Percentiles rank a stretch among this genome's conserved stretches.
Conservation (phyloP, 2,888 invertebrate genomes). For the Tinea semifulvella region DNA sequence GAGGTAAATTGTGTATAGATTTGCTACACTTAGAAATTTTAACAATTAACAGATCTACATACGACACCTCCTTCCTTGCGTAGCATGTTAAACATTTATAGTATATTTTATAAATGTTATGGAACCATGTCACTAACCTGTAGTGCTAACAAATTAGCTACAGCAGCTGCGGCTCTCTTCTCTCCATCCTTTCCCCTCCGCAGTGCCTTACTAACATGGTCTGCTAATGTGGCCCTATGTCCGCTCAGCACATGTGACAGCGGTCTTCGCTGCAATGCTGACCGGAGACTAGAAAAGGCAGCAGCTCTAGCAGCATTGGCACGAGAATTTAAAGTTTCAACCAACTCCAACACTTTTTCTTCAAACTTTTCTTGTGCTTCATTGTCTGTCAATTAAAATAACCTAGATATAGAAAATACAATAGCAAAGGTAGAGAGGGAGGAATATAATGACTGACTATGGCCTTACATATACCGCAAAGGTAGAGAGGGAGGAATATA, state of each 20-base stretch:
- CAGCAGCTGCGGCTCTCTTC: slow-evolving; percentile 80
- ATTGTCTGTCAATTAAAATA: no score
- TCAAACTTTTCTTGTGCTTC: slow-evolving; percentile 74
- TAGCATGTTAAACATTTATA: no score
- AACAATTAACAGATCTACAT: no score
- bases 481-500: no score
- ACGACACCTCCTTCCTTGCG: no score
- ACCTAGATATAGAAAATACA: no score
- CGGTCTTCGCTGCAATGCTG: slow-evolving; percentile 80
- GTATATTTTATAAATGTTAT: not conserved
- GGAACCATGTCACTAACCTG: slow-evolving; percentile 69
- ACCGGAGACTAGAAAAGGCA: slow-evolving; percentile 75
- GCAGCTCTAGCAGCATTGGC: slow-evolving; percentile 83
- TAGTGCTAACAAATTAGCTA: slow-evolving; percentile 82
- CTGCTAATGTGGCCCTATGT: slow-evolving; percentile 81
- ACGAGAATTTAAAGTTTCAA: slow-evolving; percentile 90
- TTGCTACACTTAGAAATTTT: no score
- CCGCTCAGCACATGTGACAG: slow-evolving; percentile 79
- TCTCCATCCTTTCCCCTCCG: slow-evolving; percentile 86
- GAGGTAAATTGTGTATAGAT: no score
- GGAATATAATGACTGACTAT: no score
- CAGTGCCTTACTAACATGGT: slow-evolving; percentile 82
- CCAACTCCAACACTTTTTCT: slow-evolving; percentile 85
- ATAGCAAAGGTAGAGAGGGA: no score
- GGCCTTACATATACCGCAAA: no score